Base-by-base conservation (phyloP, 2,888 invertebrate species). In the Nebria brevicollis region DNA sequence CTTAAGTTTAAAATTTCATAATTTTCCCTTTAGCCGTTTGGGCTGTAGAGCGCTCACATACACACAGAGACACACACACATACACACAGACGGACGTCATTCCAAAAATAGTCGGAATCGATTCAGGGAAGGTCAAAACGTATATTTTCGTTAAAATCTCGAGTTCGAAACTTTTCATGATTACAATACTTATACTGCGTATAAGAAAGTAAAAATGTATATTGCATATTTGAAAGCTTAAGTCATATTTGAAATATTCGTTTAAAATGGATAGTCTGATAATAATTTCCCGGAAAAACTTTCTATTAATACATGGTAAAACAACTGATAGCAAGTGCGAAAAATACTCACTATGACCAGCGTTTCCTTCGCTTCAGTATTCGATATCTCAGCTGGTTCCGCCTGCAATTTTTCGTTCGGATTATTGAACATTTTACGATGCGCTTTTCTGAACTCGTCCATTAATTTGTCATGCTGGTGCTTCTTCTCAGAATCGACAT, bases 391-490 rank as follows among this genome's bases (percentile, higher is more conserved):
- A 8, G 6, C 3, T 65, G 1, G 72, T 34, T 26, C 72, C 72
- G 42, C 73, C 66, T 73, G 76, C 64, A 66, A 54, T 11, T 54
- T 54, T 11, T 54, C 25, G 66, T 8, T 66, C 84, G 6, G 82
- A 73, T 13, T 89, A 83, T 92, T 91, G 88, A 97, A 97, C 96
- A 97, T 97, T 90, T 94, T 95, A 85, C 93, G 92, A 89, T 97
- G 96, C 5, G 96, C 96, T 86, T 94, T 94, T 88, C 95, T 96
- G 88, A 97, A 97, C 89, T 97, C 97, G 88, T 96, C 94, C 95
- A 97, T 97, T 83, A 97, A 89, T 85, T 94, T 94, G 84, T 93
- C 92, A 86, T 95, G 95, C 84, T 94, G 93, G 85, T 92, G 92
- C 84, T 93, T 92, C 87, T 93, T 92, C 83, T 94, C 93, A 77